Evolutionary conservation across 2,888 invertebrate species (phyloP).

Genomic region (Andrena flavipes): DNA sequence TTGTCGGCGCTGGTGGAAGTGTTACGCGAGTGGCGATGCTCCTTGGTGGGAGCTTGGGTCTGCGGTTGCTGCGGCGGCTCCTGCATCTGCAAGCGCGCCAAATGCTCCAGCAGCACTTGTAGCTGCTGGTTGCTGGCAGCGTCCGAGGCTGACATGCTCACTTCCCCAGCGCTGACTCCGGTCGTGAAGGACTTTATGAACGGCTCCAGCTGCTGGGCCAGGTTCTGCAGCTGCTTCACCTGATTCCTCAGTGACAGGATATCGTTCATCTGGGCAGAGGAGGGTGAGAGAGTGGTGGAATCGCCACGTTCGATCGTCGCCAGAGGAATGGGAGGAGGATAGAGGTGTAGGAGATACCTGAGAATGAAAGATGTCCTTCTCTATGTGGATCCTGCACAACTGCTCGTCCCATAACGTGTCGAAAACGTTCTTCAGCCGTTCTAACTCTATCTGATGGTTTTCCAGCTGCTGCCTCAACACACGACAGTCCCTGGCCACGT

Average conservation of each 20-base stretch:
- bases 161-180: conserved; percentile 79
- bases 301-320: too few relatives aligned
- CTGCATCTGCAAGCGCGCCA: conserved; percentile 84
- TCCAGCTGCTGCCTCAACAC: conserved; percentile 88
- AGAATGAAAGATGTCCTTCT: conserved; percentile 89
- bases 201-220: conserved; percentile 89
- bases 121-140: conserved; percentile 86
- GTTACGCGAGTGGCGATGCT: conserved; percentile 79
- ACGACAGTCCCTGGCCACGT: conserved; percentile 87
- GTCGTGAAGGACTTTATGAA: conserved; percentile 87
- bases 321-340: neutral
- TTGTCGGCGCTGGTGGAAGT: conserved; percentile 80
- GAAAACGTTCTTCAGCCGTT: conserved; percentile 87
- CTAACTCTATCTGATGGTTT: conserved; percentile 87
- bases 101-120: conserved; percentile 86
- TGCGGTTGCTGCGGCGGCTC: conserved; percentile 74
- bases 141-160: conserved; percentile 80
- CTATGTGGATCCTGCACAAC: conserved; percentile 89
- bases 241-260: conserved; percentile 88
- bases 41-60: conserved; percentile 78
- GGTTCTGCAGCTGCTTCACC: conserved; percentile 88
- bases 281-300: too few relatives aligned
- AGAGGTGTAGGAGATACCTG: conserved; percentile 81
- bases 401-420: conserved; percentile 91
- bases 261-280: conserved; percentile 86